Percentiles rank a stretch among this genome's conserved stretches.
phyloP scores from a whole-genome alignment of 2,888 invertebrate species.

The Amblyjoppa fuscipennis region DNA sequence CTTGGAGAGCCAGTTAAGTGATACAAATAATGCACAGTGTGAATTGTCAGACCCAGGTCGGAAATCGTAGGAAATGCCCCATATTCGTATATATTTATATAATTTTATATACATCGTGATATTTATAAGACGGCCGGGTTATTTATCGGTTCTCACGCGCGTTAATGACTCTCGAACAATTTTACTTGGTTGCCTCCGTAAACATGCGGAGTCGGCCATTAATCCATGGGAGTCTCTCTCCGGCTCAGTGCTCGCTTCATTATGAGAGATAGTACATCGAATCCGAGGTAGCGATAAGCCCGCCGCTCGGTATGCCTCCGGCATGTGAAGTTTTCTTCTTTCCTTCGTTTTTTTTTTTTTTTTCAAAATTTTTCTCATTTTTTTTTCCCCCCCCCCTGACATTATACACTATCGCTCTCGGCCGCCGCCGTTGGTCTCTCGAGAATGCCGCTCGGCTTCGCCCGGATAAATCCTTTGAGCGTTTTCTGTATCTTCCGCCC shows the following conservation, averaged over 20 bases:
- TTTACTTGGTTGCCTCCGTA: neutral
- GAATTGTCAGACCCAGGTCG: no score
- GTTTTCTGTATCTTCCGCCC: neutral
- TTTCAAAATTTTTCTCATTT: no score
- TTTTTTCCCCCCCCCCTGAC: slow-evolving; percentile 11
- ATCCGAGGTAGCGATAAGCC: slow-evolving; percentile 25
- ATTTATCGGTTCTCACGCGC: neutral
- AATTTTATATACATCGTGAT: no score
- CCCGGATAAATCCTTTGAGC: slow-evolving; percentile 36
- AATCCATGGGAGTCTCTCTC: neutral
- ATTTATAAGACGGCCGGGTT: neutral
- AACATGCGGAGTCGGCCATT: slow-evolving; percentile 12
- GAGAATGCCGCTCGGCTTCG: slow-evolving; percentile 56
- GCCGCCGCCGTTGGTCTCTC: slow-evolving; percentile 35
- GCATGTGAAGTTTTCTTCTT: slow-evolving; percentile 15
- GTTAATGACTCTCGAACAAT: neutral
- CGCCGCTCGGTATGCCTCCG: slow-evolving; percentile 27
- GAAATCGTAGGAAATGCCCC: no score
- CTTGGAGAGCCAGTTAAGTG: no score
- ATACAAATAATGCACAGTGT: no score
- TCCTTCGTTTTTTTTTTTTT: neutral
- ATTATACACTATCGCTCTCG: slow-evolving; percentile 48
- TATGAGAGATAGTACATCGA: slow-evolving; percentile 21
- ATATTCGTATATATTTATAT: no score
- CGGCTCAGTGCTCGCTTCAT: neutral